Evolutionary conservation across 2,113 vertebrate species (phyloP).

Genomic region (Urocitellus parryii): DNA sequence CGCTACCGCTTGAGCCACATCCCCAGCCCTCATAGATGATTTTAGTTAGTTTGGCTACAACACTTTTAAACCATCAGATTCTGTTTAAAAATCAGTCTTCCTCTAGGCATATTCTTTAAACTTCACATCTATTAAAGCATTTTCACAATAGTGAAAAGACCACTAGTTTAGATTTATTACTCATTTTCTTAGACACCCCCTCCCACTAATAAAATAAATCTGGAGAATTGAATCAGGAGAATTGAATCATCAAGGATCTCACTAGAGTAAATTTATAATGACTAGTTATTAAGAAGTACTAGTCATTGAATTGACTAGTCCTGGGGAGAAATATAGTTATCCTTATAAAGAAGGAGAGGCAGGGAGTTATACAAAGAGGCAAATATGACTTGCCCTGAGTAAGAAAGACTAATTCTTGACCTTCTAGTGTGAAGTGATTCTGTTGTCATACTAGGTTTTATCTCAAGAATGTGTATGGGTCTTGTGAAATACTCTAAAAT

Average conservation of each 20-base stretch:
- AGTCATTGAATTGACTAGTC: background rate
- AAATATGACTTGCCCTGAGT: background rate
- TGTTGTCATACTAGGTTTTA: conserved; percentile 28
- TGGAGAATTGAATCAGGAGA: background rate
- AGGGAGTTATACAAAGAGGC: background rate
- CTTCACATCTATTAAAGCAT: background rate
- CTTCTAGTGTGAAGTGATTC: conserved; percentile 39
- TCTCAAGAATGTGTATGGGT: background rate
- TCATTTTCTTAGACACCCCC: background rate
- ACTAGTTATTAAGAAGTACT: background rate
- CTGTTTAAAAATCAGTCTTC: background rate
- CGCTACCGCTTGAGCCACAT: no score
- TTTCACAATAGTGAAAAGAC: conserved; percentile 6
- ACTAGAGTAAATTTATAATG: background rate
- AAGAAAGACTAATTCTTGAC: background rate
- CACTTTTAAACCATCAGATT: background rate
- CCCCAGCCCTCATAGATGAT: background rate
- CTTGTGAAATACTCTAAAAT: background rate
- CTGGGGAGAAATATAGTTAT: background rate
- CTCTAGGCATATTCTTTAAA: background rate
- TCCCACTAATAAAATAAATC: background rate
- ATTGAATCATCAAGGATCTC: background rate
- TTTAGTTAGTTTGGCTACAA: background rate
- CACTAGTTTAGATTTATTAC: background rate
- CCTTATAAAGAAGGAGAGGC: background rate